These are phyloP conservation scores for Serranochromis macrocephalus DNA, from an alignment of 2,113 vertebrate species.

Conservation along the genomic window DNA sequence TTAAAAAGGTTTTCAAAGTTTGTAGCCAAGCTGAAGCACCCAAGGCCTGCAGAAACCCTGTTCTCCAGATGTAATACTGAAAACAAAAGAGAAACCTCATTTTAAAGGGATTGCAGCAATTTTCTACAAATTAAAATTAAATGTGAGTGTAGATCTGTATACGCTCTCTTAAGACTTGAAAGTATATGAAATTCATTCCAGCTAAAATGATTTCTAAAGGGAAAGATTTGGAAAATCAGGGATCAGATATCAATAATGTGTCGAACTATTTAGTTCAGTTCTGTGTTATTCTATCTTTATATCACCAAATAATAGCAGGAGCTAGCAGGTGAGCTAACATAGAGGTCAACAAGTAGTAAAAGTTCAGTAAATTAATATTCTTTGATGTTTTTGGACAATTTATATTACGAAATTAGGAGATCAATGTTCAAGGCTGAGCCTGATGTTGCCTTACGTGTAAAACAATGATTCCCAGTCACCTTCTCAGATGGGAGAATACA, in stretches of 20 bases:
- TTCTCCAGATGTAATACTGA: neutral
- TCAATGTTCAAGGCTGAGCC: neutral
- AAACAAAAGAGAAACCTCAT: neutral
- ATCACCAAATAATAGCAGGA: neutral
- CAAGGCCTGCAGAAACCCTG: neutral
- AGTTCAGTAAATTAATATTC: neutral
- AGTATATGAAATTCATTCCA: neutral
- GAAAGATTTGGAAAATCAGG: neutral
- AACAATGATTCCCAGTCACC: neutral
- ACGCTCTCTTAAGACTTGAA: neutral
- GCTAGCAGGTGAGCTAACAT: neutral
- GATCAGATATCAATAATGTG: neutral
- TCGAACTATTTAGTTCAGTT: neutral
- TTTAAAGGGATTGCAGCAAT: neutral
- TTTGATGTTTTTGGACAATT: neutral
- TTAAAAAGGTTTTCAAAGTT: slow-evolving; percentile 20
- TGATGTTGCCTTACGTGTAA: neutral
- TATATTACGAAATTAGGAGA: neutral
- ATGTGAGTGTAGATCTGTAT: neutral
- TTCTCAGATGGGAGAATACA: neutral
- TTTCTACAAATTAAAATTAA: neutral
- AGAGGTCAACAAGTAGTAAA: neutral
- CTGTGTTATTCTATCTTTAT: neutral
- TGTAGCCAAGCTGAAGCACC: neutral
- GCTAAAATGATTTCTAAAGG: neutral